Percentiles rank a stretch among this genome's conserved stretches.
Evolutionary conservation across 1,140 invertebrate genomes (phyloP).

Genomic region (Forficula auricularia): DNA sequence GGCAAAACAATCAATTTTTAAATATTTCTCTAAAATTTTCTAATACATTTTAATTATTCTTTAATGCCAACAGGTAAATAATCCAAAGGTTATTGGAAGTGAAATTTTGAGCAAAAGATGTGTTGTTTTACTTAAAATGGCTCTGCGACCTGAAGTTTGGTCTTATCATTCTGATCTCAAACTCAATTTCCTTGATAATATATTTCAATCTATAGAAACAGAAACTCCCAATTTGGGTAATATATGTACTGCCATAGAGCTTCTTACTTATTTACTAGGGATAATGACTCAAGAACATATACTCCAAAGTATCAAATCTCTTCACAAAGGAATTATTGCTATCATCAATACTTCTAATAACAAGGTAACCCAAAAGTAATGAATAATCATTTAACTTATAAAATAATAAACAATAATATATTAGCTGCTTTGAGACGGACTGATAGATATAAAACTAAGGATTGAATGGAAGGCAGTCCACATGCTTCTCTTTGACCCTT

Average conservation of each 20-base stretch:
- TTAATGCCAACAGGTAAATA: too few relatives aligned
- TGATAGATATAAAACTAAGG: too few relatives aligned
- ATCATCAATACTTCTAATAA: constrained; percentile 75
- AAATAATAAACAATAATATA: background rate
- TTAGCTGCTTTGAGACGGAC: background rate
- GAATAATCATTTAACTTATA: background rate
- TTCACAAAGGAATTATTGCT: constrained; percentile 58
- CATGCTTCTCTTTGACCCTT: too few relatives aligned
- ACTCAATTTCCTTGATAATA: constrained; percentile 78
- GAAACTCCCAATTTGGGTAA: constrained; percentile 69
- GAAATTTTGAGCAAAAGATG: constrained; percentile 75
- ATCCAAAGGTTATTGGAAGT: constrained; percentile 49
- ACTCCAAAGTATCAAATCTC: constrained; percentile 59
- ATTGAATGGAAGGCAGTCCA: too few relatives aligned
- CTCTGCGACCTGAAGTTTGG: constrained; percentile 82
- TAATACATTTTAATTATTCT: too few relatives aligned
- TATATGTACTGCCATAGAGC: constrained; percentile 79
- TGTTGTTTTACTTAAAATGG: constrained; percentile 68
- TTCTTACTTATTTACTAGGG: constrained; percentile 68
- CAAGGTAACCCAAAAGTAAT: constrained; percentile 31
- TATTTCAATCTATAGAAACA: constrained; percentile 45
- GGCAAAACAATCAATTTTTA: too few relatives aligned
- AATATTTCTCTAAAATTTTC: too few relatives aligned
- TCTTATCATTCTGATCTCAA: constrained; percentile 77
- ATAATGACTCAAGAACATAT: constrained; percentile 77